Conservation (phyloP, 2,113 vertebrate genomes). For the Origma solitaria region DNA sequence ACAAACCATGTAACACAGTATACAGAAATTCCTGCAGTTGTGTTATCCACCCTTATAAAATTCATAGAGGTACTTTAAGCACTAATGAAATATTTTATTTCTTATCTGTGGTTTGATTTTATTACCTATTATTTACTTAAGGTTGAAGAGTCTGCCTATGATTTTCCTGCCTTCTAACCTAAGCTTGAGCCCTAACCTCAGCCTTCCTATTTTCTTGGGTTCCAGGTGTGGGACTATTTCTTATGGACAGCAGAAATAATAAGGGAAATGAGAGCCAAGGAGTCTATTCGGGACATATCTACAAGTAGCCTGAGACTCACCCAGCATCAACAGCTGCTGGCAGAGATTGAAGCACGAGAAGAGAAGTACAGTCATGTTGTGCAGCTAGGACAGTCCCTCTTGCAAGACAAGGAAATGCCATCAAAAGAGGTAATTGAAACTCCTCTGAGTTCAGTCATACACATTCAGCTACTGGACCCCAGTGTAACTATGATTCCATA, state of each 20-base stretch:
- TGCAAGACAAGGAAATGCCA: conserved; percentile 48
- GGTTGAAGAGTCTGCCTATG: neutral
- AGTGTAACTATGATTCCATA: neutral
- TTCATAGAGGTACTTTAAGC: neutral
- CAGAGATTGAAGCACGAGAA: conserved; percentile 78
- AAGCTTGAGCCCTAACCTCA: neutral
- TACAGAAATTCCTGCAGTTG: neutral
- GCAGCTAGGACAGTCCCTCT: conserved; percentile 73
- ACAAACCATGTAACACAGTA: neutral
- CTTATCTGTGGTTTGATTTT: neutral
- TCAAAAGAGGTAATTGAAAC: conserved; percentile 70
- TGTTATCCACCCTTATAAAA: neutral
- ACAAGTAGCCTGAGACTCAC: conserved; percentile 70
- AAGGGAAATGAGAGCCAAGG: conserved; percentile 75
- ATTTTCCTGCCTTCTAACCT: neutral
- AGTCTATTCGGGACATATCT: conserved; percentile 73
- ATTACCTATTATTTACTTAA: neutral
- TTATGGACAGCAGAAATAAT: conserved; percentile 78
- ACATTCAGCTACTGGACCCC: neutral
- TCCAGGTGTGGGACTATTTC: conserved; percentile 76
- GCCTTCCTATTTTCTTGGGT: neutral
- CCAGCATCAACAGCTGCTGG: conserved; percentile 79
- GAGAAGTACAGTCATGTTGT: conserved; percentile 66
- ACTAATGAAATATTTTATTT: neutral
- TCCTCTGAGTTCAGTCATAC: neutral